Evolutionary conservation across 2,797 vertebrate genomes (phyloP).

Genomic region (Tinamus major): DNA sequence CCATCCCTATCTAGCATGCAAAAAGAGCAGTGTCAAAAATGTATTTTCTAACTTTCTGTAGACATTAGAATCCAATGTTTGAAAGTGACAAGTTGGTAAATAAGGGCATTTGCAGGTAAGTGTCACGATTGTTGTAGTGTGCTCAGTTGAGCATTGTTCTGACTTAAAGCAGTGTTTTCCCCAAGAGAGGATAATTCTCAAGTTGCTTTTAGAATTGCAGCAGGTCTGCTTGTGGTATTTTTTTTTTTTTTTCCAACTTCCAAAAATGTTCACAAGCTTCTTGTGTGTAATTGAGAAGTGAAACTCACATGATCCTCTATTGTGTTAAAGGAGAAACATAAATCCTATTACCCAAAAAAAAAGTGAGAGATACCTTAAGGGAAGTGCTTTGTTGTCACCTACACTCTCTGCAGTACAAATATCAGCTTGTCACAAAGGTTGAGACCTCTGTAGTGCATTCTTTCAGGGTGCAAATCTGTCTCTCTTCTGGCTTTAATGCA

Average conservation of each 20-base stretch:
- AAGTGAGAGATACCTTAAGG: slow-evolving; percentile 24
- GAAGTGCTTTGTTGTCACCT: slow-evolving; percentile 47
- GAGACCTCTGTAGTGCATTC: slow-evolving; percentile 39
- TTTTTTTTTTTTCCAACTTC: slow-evolving; percentile 14
- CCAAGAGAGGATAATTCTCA: not conserved
- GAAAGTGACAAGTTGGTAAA: not conserved
- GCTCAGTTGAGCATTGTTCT: not conserved
- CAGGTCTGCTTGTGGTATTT: not conserved
- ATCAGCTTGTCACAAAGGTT: slow-evolving; percentile 20
- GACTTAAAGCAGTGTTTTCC: not conserved
- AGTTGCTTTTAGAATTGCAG: not conserved
- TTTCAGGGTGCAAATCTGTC: slow-evolving; percentile 25
- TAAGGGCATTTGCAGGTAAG: not conserved
- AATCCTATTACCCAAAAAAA: slow-evolving; percentile 41
- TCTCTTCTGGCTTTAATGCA: slow-evolving; percentile 20
- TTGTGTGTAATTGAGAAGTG: not conserved
- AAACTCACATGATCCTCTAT: not conserved
- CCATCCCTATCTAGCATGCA: not conserved
- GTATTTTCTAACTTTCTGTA: not conserved
- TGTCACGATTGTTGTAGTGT: not conserved
- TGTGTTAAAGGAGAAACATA: not conserved
- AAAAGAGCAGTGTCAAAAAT: not conserved
- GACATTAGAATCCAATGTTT: not conserved
- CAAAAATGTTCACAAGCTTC: not conserved
- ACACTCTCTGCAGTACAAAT: not conserved